Conservation (phyloP, 2,888 invertebrate genomes). For the Cheilosia vulpina region DNA sequence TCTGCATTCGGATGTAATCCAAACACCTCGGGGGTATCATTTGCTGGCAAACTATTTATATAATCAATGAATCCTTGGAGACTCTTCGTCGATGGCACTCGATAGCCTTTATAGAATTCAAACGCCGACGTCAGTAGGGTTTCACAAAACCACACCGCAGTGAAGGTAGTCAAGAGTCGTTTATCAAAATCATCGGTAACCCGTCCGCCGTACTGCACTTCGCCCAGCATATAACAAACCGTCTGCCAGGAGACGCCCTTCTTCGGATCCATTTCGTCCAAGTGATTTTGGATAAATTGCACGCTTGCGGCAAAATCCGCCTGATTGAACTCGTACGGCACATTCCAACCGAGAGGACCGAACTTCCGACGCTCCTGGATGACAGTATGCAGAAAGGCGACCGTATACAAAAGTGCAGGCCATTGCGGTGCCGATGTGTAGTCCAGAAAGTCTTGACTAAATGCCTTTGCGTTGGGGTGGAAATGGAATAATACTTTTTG, state of each 20-base stretch:
- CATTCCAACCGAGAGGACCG: slow-evolving; percentile 98
- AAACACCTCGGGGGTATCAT: slow-evolving; percentile 97
- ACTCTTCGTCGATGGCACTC: slow-evolving; percentile 93
- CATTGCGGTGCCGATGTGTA: slow-evolving; percentile 96
- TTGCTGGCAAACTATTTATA: slow-evolving; percentile 92
- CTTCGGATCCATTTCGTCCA: slow-evolving; percentile 98
- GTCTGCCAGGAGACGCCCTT: slow-evolving; percentile 99
- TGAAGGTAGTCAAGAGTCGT: slow-evolving; percentile 95
- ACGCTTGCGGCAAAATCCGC: slow-evolving; percentile 98
- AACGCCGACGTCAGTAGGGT: slow-evolving; percentile 93
- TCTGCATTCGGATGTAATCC: slow-evolving; percentile 98
- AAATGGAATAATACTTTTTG: neutral
- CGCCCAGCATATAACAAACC: slow-evolving; percentile 98
- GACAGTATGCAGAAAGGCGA: slow-evolving; percentile 97
- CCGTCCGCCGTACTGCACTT: slow-evolving; percentile 94
- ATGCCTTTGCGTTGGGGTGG: slow-evolving; percentile 76
- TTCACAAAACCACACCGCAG: slow-evolving; percentile 98
- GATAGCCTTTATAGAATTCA: slow-evolving; percentile 96
- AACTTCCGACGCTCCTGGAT: slow-evolving; percentile 98
- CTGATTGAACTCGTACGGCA: slow-evolving; percentile 97
- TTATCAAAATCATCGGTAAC: slow-evolving; percentile 99
- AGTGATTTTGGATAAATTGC: slow-evolving; percentile 97
- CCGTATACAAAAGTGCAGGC: slow-evolving; percentile 96
- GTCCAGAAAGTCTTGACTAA: slow-evolving; percentile 93
- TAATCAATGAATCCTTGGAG: slow-evolving; percentile 92